Conservation (phyloP, 2,888 invertebrate genomes). For the Prosopocoilus inquinatus region DNA sequence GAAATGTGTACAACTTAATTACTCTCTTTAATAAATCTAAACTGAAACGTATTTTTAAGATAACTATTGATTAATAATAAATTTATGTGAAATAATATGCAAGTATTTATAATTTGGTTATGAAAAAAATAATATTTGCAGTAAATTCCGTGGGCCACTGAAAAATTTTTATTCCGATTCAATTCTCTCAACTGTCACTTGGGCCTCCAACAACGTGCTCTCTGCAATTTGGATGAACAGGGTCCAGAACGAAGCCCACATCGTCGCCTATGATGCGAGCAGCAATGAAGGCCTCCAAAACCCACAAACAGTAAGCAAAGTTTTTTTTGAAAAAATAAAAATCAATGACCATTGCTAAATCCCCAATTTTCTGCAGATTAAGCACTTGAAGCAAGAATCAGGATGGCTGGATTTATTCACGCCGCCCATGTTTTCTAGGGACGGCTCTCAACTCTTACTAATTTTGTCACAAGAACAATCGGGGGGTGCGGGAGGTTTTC, state of each 20-base stretch:
- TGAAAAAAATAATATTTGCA: too few species aligned
- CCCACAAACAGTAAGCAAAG: background rate
- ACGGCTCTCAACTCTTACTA: conserved; percentile 69
- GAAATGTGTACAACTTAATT: too few species aligned
- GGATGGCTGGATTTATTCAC: conserved; percentile 83
- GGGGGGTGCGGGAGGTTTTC: conserved; percentile 57
- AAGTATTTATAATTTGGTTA: background rate
- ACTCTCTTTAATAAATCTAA: too few species aligned
- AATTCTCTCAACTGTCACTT: conserved; percentile 69
- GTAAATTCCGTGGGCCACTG: too few species aligned
- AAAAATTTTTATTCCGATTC: conserved; percentile 48
- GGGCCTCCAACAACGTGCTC: conserved; percentile 69
- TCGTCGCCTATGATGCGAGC: conserved; percentile 38
- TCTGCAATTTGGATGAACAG: conserved; percentile 87
- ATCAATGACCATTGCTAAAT: background rate
- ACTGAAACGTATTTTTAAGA: too few species aligned
- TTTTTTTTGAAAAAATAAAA: background rate
- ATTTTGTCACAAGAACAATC: conserved; percentile 69
- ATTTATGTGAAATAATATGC: background rate
- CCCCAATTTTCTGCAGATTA: conserved; percentile 48
- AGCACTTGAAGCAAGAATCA: conserved; percentile 48
- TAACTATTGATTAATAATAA: conserved; percentile 27
- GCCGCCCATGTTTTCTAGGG: conserved; percentile 65
- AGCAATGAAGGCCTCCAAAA: background rate
- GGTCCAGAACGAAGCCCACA: conserved; percentile 70